A percentile compares a stretch with the other conserved stretches of the same genome.
phyloP scores from a whole-genome alignment of 2,888 invertebrate species.

The Thymelicus sylvestris region DNA sequence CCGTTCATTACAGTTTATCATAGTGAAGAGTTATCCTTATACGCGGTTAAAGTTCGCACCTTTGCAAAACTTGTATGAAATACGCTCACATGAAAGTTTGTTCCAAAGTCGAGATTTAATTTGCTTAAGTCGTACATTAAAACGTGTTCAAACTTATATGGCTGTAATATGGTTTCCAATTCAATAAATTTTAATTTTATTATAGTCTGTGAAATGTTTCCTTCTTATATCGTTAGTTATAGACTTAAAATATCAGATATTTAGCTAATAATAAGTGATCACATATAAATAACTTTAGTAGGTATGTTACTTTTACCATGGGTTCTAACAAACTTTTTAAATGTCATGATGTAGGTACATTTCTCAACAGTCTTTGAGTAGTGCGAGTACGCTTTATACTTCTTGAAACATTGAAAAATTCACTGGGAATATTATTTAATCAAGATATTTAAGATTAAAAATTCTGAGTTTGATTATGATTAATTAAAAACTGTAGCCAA shows the following conservation, averaged over 20 bases:
- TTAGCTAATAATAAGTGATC: too few relatives aligned
- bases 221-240: slow-evolving; percentile 1
- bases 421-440: too few relatives aligned
- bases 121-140: slow-evolving; percentile 31
- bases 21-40: slow-evolving; percentile 39
- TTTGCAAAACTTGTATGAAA: slow-evolving; percentile 55
- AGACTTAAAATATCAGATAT: neutral
- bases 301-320: too few relatives aligned
- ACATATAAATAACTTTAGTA: too few relatives aligned
- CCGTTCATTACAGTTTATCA: neutral
- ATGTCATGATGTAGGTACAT: too few relatives aligned
- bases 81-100: slow-evolving; percentile 57
- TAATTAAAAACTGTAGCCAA: too few relatives aligned
- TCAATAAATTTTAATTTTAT: slow-evolving; percentile 27
- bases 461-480: too few relatives aligned
- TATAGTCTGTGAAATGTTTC: slow-evolving; percentile 12
- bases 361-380: too few relatives aligned
- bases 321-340: too few relatives aligned
- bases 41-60: slow-evolving; percentile 51
- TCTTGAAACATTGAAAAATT: too few relatives aligned
- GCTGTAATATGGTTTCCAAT: slow-evolving; percentile 18
- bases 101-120: slow-evolving; percentile 40
- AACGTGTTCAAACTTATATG: slow-evolving; percentile 20
- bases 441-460: too few relatives aligned
- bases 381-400: too few relatives aligned